These are phyloP conservation scores for Campylomormyrus tamandua DNA, from an alignment of 2,113 vertebrate genomes.

Conservation along the genomic window DNA sequence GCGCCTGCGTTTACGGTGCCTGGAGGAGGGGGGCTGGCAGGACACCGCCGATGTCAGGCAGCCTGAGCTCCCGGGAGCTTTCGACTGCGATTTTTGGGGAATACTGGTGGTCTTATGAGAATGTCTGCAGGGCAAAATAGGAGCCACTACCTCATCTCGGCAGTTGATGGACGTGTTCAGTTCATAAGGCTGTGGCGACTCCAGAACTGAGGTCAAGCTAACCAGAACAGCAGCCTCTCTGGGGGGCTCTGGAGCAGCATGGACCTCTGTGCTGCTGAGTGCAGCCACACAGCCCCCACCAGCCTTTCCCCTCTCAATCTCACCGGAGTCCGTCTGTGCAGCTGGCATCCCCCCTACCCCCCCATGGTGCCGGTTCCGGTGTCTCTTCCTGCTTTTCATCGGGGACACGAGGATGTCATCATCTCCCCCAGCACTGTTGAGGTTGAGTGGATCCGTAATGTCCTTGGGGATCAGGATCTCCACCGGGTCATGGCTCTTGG, in stretches of 20 bases:
- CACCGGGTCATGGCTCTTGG: slow-evolving; percentile 69
- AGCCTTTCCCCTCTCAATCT: slow-evolving; percentile 13
- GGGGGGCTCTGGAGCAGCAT: slow-evolving; percentile 27
- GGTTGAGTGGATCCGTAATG: slow-evolving; percentile 82
- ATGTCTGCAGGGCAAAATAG: slow-evolving; percentile 57
- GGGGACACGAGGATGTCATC: slow-evolving; percentile 64
- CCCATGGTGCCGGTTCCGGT: slow-evolving; percentile 63
- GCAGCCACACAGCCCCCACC: neutral
- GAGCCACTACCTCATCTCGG: slow-evolving; percentile 72
- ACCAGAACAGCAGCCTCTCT: slow-evolving; percentile 27
- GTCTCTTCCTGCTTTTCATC: slow-evolving; percentile 62
- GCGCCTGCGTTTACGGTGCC: slow-evolving; percentile 66
- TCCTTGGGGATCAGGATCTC: slow-evolving; percentile 85
- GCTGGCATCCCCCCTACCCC: slow-evolving; percentile 30
- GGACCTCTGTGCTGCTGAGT: neutral
- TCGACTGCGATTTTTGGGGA: slow-evolving; percentile 18
- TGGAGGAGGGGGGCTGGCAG: slow-evolving; percentile 30
- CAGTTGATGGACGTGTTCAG: slow-evolving; percentile 84
- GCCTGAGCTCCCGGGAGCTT: neutral
- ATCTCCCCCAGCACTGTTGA: slow-evolving; percentile 58
- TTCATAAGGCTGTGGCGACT: slow-evolving; percentile 70
- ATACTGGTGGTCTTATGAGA: slow-evolving; percentile 51
- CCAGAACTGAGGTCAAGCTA: neutral
- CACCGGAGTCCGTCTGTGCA: slow-evolving; percentile 6
- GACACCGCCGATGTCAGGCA: neutral